These are phyloP conservation scores for Papilio machaon DNA, from an alignment of 1,140 invertebrate genomes.

Conservation along the genomic window DNA sequence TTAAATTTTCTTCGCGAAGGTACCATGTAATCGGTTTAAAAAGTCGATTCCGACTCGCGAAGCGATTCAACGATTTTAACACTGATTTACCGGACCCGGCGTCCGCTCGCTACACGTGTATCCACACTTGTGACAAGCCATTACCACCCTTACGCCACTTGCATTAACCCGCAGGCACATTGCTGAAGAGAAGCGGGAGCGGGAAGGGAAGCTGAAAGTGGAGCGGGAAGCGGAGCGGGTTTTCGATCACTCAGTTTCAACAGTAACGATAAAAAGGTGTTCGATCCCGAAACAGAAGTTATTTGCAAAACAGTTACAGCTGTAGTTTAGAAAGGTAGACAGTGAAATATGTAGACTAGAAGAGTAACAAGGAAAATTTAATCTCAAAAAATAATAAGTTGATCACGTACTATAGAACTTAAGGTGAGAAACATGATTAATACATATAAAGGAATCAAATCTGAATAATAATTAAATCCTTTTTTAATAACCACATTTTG, in stretches of 20 bases:
- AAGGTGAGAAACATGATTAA: too few relatives aligned
- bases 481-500: too few relatives aligned
- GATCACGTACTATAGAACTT: too few relatives aligned
- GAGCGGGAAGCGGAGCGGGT: not conserved
- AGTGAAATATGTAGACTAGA: too few relatives aligned
- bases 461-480: too few relatives aligned
- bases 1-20: constrained; percentile 38
- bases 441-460: too few relatives aligned
- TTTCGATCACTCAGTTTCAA: not conserved
- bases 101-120: constrained; percentile 33
- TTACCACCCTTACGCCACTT: constrained; percentile 35
- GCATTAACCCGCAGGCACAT: not conserved
- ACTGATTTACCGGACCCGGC: constrained; percentile 35
- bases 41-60: constrained; percentile 31
- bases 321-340: too few relatives aligned
- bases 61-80: constrained; percentile 36
- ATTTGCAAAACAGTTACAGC: too few relatives aligned
- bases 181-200: constrained; percentile 7
- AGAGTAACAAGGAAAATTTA: too few relatives aligned
- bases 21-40: constrained; percentile 39
- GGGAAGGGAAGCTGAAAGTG: not conserved
- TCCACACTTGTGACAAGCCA: constrained; percentile 32
- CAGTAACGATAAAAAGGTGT: not conserved
- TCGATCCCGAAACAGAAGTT: too few relatives aligned
- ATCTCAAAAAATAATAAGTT: too few relatives aligned